Evolutionary conservation across 1,140 invertebrate genomes (phyloP).

Genomic region (Rhyzopertha dominica): DNA sequence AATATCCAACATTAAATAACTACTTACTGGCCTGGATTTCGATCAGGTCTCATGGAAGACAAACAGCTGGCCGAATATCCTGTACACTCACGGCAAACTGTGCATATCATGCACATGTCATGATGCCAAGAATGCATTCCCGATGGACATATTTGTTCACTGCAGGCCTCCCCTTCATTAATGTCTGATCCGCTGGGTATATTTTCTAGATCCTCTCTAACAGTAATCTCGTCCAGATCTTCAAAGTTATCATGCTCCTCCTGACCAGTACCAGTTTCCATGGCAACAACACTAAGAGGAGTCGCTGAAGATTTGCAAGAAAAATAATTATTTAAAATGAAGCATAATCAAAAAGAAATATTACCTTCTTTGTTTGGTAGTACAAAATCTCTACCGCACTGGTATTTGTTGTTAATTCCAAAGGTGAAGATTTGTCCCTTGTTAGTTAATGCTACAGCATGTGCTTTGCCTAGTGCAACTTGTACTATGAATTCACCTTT

Average conservation of each 20-base stretch:
- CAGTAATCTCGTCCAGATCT: constrained; percentile 31
- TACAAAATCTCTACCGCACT: constrained; percentile 88
- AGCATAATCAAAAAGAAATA: constrained; percentile 1
- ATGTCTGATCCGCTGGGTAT: constrained; percentile 51
- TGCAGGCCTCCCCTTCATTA: constrained; percentile 36
- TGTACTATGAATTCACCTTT: constrained; percentile 76
- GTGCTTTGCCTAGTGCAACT: constrained; percentile 92
- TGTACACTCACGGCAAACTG: constrained; percentile 88
- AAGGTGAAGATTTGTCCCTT: constrained; percentile 92
- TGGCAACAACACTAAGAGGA: constrained; percentile 51
- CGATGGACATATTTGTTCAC: constrained; percentile 60
- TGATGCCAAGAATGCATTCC: constrained; percentile 71
- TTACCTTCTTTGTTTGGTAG: constrained; percentile 57
- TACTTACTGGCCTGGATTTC: constrained; percentile 83
- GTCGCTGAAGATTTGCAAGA: constrained; percentile 17
- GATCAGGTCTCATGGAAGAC: constrained; percentile 68
- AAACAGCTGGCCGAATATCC: constrained; percentile 85
- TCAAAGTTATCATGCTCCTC: constrained; percentile 49
- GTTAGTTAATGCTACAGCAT: constrained; percentile 80
- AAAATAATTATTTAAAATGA: constrained; percentile 5
- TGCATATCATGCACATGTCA: constrained; percentile 84
- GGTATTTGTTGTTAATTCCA: constrained; percentile 96
- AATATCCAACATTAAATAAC: constrained; percentile 14
- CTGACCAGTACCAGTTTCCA: constrained; percentile 59
- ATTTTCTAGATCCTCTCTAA: constrained; percentile 33